Evolutionary conservation across 2,888 invertebrate species (phyloP), one percentile per base, ranked within the genome.

Genomic region (Drosophila parthenogenetica): DNA sequence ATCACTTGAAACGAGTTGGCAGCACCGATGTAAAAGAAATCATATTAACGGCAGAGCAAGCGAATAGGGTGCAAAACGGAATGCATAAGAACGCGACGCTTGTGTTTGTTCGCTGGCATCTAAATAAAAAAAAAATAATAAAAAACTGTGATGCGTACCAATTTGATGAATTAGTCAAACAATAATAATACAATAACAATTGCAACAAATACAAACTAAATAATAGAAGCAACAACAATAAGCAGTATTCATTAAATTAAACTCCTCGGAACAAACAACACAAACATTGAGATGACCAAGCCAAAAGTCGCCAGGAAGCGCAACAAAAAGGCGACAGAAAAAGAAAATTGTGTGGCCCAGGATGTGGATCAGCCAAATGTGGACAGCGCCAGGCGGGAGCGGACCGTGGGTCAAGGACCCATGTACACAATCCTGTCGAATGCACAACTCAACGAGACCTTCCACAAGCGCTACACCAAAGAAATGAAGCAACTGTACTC

Each of bases 361-460:
- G 72, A 66, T 0, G 37, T 50, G 16, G 42, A 19, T 14, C 25
- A 25, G 14, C 14, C n/a, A 14, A 43, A 22, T 2, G 32, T 8
- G 29, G 32, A n/a, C 7, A 39, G 10, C n/a, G 17, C n/a, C n/a
- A 19, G 5, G 45, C 10, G 14, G 13, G 17, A 48, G 14, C 50
- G 25, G 5, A 17, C 39, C 5, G 53, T 77, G 5, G 81, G 77
- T 39, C 79, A 90, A 57, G 87, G 87, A 0, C 87, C 90, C 8
- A 91, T 92, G 85, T 90, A 87, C 49, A 84, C 84, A 11, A 94
- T 95, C 87, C 94, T 95, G 91, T 93, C 94, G 80, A 94, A 94
- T 81, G 95, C 94, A 14, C 95, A 96, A 87, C 93, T 93, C 66
- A 94, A 94, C 76, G 94, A 94, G 73, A 94, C 95, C 4, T 94